Conservation (phyloP, 2,113 vertebrate species). For the Gadus macrocephalus region DNA sequence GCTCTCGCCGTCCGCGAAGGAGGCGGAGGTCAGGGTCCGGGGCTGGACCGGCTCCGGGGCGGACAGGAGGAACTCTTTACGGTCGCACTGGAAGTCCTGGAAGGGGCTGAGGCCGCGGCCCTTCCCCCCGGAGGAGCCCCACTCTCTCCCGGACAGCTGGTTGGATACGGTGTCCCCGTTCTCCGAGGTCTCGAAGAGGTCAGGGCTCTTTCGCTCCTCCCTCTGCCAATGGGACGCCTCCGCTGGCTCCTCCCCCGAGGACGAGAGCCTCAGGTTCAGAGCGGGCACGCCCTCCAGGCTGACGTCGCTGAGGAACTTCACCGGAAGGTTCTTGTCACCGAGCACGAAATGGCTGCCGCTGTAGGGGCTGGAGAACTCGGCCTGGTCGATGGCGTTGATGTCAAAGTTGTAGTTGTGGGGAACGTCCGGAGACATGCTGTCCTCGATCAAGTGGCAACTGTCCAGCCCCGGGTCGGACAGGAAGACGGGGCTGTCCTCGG, state of each 20-base stretch:
- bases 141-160: constrained; percentile 73
- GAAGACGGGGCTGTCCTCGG: constrained; percentile 79
- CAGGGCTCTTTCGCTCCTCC: constrained; percentile 73
- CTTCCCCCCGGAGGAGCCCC: constrained; percentile 72
- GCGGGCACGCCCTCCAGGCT: constrained; percentile 82
- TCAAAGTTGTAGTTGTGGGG: constrained; percentile 93
- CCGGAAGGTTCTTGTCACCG: constrained; percentile 91
- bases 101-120: constrained; percentile 79
- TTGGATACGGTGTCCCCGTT: constrained; percentile 66
- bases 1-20: constrained; percentile 79
- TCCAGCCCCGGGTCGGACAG: constrained; percentile 88
- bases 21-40: constrained; percentile 77
- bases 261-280: constrained; percentile 45
- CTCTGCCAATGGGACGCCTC: constrained; percentile 67
- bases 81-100: constrained; percentile 86
- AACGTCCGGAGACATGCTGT: constrained; percentile 89
- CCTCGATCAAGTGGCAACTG: constrained; percentile 92
- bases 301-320: constrained; percentile 92
- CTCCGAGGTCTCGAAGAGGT: constrained; percentile 83
- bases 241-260: constrained; percentile 68
- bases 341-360: constrained; percentile 91
- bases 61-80: constrained; percentile 75
- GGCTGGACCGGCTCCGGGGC: constrained; percentile 73
- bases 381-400: constrained; percentile 90
- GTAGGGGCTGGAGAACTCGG: constrained; percentile 90